Percentiles rank a stretch among this genome's conserved stretches.
Conservation (phyloP, 2,797 vertebrate genomes). For the Alcedo quadribrachys region DNA sequence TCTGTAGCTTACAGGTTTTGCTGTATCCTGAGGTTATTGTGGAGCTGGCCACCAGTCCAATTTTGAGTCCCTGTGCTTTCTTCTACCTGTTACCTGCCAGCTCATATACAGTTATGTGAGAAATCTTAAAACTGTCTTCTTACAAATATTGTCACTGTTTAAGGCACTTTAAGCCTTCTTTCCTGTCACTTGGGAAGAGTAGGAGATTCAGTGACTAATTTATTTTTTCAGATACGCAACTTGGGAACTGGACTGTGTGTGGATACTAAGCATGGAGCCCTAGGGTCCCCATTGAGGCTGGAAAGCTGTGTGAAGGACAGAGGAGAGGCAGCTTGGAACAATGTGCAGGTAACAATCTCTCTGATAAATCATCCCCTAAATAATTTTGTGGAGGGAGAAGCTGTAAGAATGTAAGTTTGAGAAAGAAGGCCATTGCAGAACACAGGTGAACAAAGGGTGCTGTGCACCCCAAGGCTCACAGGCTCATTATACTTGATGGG, state of each 20-base stretch:
- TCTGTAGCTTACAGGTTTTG: not conserved
- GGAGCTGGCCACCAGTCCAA: not conserved
- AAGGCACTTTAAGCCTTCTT: not conserved
- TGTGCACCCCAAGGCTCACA: not conserved
- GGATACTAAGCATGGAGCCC: slow-evolving; percentile 89
- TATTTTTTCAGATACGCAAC: slow-evolving; percentile 83
- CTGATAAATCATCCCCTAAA: not conserved
- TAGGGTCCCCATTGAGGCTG: slow-evolving; percentile 87
- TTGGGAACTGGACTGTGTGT: slow-evolving; percentile 86
- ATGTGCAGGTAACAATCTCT: slow-evolving; percentile 85
- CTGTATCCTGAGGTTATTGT: not conserved
- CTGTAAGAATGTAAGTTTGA: not conserved
- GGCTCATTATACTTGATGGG: not conserved
- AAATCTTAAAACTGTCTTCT: not conserved
- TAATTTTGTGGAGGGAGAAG: not conserved
- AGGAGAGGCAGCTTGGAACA: slow-evolving; percentile 88
- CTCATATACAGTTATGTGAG: not conserved
- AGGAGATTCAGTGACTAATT: not conserved
- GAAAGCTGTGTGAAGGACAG: slow-evolving; percentile 89
- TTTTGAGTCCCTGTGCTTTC: not conserved
- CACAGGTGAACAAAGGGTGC: not conserved
- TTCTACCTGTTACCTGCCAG: not conserved
- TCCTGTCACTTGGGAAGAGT: not conserved
- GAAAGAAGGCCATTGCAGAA: not conserved
- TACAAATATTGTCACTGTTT: not conserved